A percentile compares a stretch with the other conserved stretches of the same genome.
Evolutionary conservation across 2,888 invertebrate genomes (phyloP).

Genomic region (Ormia ochracea): DNA sequence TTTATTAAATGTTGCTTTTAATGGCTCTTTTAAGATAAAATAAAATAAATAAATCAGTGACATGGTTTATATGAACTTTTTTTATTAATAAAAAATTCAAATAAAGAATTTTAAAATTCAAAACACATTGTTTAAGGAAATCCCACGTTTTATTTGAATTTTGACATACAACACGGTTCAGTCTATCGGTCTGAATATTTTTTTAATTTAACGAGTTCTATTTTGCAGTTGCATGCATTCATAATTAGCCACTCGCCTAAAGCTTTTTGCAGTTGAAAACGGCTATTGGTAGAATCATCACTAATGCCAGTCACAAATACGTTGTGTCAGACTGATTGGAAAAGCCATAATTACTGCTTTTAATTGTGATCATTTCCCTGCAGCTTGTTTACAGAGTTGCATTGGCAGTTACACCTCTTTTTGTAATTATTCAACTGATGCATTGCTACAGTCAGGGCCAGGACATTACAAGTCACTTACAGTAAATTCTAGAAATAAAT

Average conservation of each 20-base stretch:
- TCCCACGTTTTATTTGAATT: constrained; percentile 61
- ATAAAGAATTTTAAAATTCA: constrained; percentile 50
- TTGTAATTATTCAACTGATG: not conserved
- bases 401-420: constrained; percentile 14
- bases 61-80: not conserved
- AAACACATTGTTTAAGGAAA: constrained; percentile 60
- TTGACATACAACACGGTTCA: constrained; percentile 1
- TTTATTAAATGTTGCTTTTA: not conserved
- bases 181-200: constrained; percentile 4
- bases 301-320: not conserved
- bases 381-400: not conserved
- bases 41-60: not conserved
- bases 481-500: not conserved
- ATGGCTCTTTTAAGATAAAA: not conserved
- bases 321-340: not conserved
- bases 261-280: not conserved
- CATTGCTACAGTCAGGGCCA: not conserved
- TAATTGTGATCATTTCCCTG: not conserved
- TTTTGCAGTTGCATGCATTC: not conserved
- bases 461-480: not conserved
- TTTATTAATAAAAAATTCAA: not conserved
- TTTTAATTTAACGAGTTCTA: constrained; percentile 2
- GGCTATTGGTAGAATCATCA: not conserved
- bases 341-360: not conserved
- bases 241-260: not conserved